Evolutionary conservation across 2,888 invertebrate genomes (phyloP).

Genomic region (Dermolepida albohirtum): DNA sequence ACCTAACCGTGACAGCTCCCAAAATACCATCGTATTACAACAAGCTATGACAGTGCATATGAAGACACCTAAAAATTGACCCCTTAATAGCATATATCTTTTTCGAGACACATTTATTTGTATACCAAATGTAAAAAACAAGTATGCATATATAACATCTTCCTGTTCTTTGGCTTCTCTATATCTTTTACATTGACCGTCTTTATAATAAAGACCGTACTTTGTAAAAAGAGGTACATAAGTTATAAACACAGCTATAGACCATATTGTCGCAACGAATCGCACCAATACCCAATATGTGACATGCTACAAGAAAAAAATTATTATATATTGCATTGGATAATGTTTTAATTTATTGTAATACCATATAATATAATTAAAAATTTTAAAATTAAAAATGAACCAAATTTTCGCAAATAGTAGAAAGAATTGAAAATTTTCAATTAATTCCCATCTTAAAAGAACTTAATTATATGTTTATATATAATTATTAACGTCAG

Average conservation of each 20-base stretch:
- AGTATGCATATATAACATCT: constrained; percentile 80
- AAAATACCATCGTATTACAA: constrained; percentile 86
- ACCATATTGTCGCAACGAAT: constrained; percentile 77
- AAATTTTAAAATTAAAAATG: no score
- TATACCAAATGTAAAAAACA: constrained; percentile 82
- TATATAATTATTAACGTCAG: no score
- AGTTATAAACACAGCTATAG: constrained; percentile 76
- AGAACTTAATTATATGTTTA: no score
- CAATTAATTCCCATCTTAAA: no score
- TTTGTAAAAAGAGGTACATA: constrained; percentile 78
- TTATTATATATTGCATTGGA: no score
- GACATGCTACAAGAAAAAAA: constrained; percentile 58
- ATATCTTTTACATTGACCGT: constrained; percentile 70
- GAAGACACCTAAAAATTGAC: constrained; percentile 71
- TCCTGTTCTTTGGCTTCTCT: constrained; percentile 73
- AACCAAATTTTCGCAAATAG: no score
- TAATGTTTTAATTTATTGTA: no score
- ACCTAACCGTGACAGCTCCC: constrained; percentile 75
- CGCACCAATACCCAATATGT: constrained; percentile 82
- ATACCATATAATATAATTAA: no score
- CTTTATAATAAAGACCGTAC: constrained; percentile 78
- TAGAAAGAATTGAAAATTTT: no score
- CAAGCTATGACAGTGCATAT: constrained; percentile 82
- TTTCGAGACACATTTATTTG: background rate
- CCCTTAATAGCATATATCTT: background rate